Base-by-base conservation (phyloP, 2,888 invertebrate genomes). In the Furcula furcula region DNA sequence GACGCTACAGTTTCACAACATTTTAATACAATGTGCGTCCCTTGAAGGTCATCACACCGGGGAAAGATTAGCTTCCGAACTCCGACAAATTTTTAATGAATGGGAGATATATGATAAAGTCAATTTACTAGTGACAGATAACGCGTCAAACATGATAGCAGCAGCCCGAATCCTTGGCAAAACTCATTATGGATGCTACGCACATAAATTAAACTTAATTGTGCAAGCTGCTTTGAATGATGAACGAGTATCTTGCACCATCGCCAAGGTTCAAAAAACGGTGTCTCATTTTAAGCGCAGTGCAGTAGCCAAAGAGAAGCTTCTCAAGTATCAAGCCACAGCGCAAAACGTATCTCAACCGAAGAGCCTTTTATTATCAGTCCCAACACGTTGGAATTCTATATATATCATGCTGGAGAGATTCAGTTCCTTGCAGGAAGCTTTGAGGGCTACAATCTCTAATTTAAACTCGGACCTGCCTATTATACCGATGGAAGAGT, bases 201-300 rank as follows among this genome's bases (percentile, higher is more conserved):
- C 19, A 0, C 19, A 19, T 6, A 19, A 19, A 19, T 6, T 19
- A 1, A 19, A 19, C 7, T 1, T 19, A 6, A 19, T 19, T 6
- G 19, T 19, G 7, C 19, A 19, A 19, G 1, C 19, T 6, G 2
- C 19, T 19, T 6, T 19, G 3, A 6, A 19, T 6, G 7, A 6
- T 19, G 19, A 6, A 19, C 1, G 7, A 19, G 7, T 19, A 6
- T 19, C 2, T 6, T 4, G 4, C 19, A 19, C 19, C 7, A 19
- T 19, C 19, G 7, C 4, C 7, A 19, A 2, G 7, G 19, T 19
- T 4, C 34, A 34, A 9, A 34, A 34, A 19, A 45, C 26, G 6
- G 52, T 60, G 1, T 21, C 19, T 1, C 45, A 58, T 44, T 60
- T 64, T 29, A 57, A 51, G 40, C 42, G 50, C 32, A 65, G 58